Evolutionary conservation across 2,888 invertebrate species (phyloP), one percentile per base, ranked within the genome.

Genomic region (Eupithecia vulgata): DNA sequence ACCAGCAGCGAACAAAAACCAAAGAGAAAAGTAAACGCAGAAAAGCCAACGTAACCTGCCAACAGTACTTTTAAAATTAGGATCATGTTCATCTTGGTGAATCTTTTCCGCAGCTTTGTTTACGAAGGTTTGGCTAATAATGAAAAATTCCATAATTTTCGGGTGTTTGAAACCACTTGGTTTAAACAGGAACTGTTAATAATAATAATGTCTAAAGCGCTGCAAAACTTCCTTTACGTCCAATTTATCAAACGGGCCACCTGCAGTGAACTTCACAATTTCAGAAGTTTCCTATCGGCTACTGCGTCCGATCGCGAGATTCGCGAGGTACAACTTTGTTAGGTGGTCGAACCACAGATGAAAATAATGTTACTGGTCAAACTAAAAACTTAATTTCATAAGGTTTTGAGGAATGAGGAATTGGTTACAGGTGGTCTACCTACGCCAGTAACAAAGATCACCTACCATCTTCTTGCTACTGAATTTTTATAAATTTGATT

Each of bases 171-270:
- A 2, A 21, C 52, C 52, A 21, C 52, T 52, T 52, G 57, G 52
- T 52, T 52, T 1, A 4, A 52, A 10, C 21, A 52, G 48, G 13
- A 57, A 57, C 57, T 57, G 12, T 25, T 57, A 30, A 30, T 3
- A 30, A 30, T 30, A 30, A 30, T 30, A 30, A 30, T n/a, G 5
- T 57, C 10, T 10, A 21, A 62, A 37, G 10, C 37, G 37, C 35
- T 64, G 35, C 7, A 37, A 30, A 64, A 64, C 12, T n/a, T 64
- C 21, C 12, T 5, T 64, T 12, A 12, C 62, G 21, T 10, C 12
- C 37, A 64, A 64, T 64, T 64, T 64, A 64, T 64, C 37, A 37
- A 64, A 35, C n/a, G 62, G 52, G n/a, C 21, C 62, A 64, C 62
- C 37, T 64, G 62, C 62, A 61, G 1, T 34, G 61, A 17, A 61